These are phyloP conservation scores for Zelleria hepariella DNA, from an alignment of 2,888 invertebrate species.

Conservation along the genomic window DNA sequence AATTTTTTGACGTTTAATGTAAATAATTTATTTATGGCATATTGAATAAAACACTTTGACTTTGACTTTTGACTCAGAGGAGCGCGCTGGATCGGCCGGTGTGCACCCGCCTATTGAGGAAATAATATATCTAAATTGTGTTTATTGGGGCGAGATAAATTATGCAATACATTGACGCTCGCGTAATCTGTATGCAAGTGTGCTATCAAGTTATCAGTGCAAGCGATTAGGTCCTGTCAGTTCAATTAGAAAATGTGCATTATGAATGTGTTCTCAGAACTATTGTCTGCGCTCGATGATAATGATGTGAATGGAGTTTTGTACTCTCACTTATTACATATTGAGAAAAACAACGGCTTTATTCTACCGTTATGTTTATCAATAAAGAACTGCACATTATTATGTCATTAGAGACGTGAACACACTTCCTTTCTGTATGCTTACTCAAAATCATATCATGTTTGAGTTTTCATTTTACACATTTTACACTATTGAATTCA, in stretches of 20 bases:
- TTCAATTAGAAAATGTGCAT: not conserved
- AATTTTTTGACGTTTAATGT: too few relatives aligned
- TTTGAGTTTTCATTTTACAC: not conserved
- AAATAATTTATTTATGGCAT: too few relatives aligned
- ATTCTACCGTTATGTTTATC: not conserved
- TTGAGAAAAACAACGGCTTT: not conserved
- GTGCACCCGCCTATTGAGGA: too few relatives aligned
- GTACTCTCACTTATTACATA: not conserved
- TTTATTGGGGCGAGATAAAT: not conserved
- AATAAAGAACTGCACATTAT: too few relatives aligned
- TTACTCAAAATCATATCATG: too few relatives aligned
- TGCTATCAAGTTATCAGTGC: not conserved
- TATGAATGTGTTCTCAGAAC: not conserved
- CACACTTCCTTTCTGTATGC: too few relatives aligned
- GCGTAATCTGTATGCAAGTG: not conserved
- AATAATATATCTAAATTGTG: too few relatives aligned
- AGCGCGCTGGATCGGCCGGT: too few relatives aligned
- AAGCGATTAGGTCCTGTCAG: not conserved
- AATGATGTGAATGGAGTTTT: not conserved
- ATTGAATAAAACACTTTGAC: too few relatives aligned
- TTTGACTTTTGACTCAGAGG: too few relatives aligned
- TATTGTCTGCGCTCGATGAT: not conserved
- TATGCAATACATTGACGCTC: not conserved
- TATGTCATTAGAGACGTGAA: too few relatives aligned
- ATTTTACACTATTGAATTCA: not conserved